Conservation (phyloP, 2,888 invertebrate species). For the Torymus tubicola region DNA sequence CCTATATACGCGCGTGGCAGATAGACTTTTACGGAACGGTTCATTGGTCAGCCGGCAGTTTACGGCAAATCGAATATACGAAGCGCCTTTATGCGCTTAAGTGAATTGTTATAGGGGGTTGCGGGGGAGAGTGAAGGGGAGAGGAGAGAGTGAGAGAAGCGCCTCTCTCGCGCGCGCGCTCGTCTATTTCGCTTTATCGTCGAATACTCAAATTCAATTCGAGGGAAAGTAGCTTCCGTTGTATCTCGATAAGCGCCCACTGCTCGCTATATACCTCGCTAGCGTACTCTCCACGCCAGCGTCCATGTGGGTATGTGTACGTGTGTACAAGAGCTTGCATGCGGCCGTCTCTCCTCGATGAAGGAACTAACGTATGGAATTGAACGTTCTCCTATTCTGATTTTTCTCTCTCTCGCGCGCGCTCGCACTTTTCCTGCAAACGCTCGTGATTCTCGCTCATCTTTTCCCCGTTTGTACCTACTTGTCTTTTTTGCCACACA, state of each 20-base stretch:
- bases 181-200: constrained; percentile 54
- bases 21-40: constrained; percentile 47
- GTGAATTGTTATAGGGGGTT: constrained; percentile 50
- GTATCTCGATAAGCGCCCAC: constrained; percentile 54
- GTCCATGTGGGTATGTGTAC: neutral
- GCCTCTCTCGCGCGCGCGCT: neutral
- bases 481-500: neutral
- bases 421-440: neutral
- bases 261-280: constrained; percentile 16
- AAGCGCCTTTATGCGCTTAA: constrained; percentile 49
- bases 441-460: constrained; percentile 7
- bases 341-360: too few species aligned
- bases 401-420: neutral
- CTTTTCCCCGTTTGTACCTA: neutral
- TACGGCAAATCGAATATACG: constrained; percentile 47
- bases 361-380: constrained; percentile 25
- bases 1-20: constrained; percentile 4
- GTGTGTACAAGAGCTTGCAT: too few species aligned
- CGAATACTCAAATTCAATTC: constrained; percentile 57
- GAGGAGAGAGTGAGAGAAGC: constrained; percentile 1
- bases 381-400: constrained; percentile 31
- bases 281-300: neutral
- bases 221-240: constrained; percentile 55
- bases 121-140: neutral
- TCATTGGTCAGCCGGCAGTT: constrained; percentile 54